Base-by-base conservation (phyloP, 2,797 vertebrate species). In the Chaetodon trifasciatus region DNA sequence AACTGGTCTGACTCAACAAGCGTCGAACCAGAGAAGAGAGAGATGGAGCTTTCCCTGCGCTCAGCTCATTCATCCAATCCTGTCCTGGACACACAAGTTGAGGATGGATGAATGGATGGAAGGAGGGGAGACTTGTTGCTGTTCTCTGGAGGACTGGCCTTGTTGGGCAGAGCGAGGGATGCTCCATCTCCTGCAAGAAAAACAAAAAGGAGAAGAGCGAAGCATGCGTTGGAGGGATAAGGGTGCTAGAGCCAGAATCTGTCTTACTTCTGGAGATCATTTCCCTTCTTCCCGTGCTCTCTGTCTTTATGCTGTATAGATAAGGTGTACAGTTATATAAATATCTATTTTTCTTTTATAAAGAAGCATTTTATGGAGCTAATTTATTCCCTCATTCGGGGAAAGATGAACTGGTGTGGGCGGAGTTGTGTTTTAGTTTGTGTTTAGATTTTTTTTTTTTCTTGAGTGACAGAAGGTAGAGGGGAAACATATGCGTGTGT, bases 321-420 rank as follows among this genome's bases (percentile, higher is more conserved):
- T 84, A 76, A 78, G 76, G 62, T 94, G 93, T 93, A 93, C 93
- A 94, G 91, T 91, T 93, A 82, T 91, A 92, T 91, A 92, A 94
- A 93, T 92, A 93, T 92, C 83, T 93, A 94, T 93, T 94, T 94
- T 96, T 96, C 95, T 96, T 96, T 96, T 94, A 96, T 96, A 96
- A 96, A 96, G 95, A 96, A 96, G 94, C 91, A 93, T 94, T 95
- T 95, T 95, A 95, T 91, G 88, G 83, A 92, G 90, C 77, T 90
- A 86, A 93, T 89, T 93, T 93, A 92, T 95, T 94, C 94, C 94
- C 92, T 92, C 76, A 81, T 95, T 86, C 82, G 94, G 92, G 93
- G 93, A 86, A 91, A 74, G 72, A 79, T 44, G 69, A 81, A 86
- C 81, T 72, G 89, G 88, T 46, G 84, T 86, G 86, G 83, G 82